These are phyloP conservation scores for Colaptes auratus DNA, from an alignment of 2,113 vertebrate species.

Conservation along the genomic window DNA sequence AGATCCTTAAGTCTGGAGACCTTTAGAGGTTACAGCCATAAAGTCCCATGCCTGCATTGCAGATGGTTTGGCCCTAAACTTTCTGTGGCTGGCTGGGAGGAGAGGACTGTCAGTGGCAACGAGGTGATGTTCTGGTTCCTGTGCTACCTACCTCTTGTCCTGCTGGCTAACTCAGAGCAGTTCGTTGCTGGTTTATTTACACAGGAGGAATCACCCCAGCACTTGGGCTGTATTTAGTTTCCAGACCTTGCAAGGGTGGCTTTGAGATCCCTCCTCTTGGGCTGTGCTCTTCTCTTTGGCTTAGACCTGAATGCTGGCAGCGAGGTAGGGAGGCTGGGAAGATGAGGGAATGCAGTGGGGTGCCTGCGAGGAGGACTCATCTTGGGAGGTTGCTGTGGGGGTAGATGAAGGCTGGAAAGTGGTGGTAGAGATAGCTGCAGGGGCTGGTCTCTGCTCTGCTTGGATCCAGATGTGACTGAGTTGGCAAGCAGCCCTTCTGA, in stretches of 20 bases:
- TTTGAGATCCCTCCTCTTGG: neutral
- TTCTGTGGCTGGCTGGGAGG: neutral
- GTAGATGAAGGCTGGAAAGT: neutral
- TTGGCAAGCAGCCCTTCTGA: neutral
- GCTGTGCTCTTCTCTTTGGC: neutral
- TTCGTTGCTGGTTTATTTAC: fast-evolving
- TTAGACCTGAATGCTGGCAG: neutral
- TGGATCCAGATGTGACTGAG: slow-evolving; percentile 1
- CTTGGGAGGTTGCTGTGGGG: neutral
- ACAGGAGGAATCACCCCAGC: neutral
- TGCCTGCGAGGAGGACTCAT: neutral
- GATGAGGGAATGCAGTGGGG: neutral
- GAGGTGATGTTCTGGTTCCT: neutral
- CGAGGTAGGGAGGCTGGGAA: neutral
- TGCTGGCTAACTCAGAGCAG: neutral
- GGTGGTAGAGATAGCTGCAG: neutral
- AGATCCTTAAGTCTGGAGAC: slow-evolving; percentile 43
- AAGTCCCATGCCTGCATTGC: slow-evolving; percentile 35
- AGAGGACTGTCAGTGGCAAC: neutral
- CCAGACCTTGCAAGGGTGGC: neutral
- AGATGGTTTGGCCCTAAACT: slow-evolving; percentile 22
- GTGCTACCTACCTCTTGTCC: neutral
- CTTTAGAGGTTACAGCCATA: neutral
- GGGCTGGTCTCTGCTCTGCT: neutral
- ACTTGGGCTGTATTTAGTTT: neutral